Percentiles rank a stretch among this genome's conserved stretches.
These are phyloP conservation scores for Zophobas atratus DNA, from an alignment of 1,140 invertebrate genomes.

Conservation along the genomic window DNA sequence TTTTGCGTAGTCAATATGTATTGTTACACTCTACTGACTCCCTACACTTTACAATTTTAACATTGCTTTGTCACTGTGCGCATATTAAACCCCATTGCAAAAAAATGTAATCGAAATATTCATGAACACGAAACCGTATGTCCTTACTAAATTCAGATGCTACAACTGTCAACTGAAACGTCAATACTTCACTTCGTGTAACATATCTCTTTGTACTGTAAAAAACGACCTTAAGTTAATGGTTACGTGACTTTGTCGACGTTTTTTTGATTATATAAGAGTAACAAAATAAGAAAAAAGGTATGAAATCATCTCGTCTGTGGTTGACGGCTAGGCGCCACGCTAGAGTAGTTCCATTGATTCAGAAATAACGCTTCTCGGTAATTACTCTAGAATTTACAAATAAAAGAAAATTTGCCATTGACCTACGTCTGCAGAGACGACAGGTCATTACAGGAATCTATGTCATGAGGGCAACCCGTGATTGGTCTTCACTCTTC, in stretches of 20 bases:
- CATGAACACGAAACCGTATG: too few relatives aligned
- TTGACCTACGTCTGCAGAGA: conserved; percentile 45
- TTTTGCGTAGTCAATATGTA: neutral
- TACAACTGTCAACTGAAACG: too few relatives aligned
- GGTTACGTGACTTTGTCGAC: conserved; percentile 11
- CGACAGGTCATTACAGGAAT: conserved; percentile 45
- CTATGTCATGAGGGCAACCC: conserved; percentile 46
- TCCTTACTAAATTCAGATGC: too few relatives aligned
- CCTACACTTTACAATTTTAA: neutral
- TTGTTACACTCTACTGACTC: neutral
- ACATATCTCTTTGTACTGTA: too few relatives aligned
- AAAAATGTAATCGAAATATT: too few relatives aligned
- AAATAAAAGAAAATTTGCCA: conserved; percentile 47
- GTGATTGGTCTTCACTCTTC: conserved; percentile 38
- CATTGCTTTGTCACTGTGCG: too few relatives aligned
- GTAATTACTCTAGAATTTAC: conserved; percentile 35
- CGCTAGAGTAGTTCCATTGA: conserved; percentile 33
- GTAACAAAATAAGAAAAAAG: conserved; percentile 22
- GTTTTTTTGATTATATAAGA: conserved; percentile 4
- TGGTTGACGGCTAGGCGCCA: conserved; percentile 19
- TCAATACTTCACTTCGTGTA: too few relatives aligned
- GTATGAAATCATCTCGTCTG: conserved; percentile 24
- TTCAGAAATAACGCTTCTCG: conserved; percentile 10
- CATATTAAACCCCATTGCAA: too few relatives aligned
- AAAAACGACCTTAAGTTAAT: too few relatives aligned